These are phyloP conservation scores for Keiferia lycopersicella DNA, from an alignment of 2,888 invertebrate species.

Conservation along the genomic window DNA sequence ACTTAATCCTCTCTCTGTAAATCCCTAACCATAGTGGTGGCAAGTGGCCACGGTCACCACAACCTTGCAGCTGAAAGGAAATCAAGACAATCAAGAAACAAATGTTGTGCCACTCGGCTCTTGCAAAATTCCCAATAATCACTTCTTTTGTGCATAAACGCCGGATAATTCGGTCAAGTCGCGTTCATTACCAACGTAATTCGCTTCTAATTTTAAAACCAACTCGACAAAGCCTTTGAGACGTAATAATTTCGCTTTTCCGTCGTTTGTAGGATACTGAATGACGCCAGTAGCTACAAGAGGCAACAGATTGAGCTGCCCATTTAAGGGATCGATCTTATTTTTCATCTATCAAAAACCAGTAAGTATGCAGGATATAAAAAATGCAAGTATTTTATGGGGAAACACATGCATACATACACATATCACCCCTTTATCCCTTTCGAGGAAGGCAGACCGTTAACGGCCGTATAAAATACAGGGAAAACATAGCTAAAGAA, in stretches of 20 bases:
- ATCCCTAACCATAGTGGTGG: background rate
- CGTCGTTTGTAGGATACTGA: slow-evolving; percentile 12
- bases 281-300: too few species aligned
- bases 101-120: slow-evolving; percentile 8
- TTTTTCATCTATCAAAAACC: too few species aligned
- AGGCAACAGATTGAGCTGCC: too few species aligned
- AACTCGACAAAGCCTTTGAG: slow-evolving; percentile 7
- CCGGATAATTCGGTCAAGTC: slow-evolving; percentile 16
- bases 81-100: slow-evolving; percentile 14
- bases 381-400: too few species aligned
- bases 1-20: background rate
- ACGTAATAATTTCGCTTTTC: background rate
- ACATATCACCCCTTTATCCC: too few species aligned
- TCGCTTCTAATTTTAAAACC: background rate
- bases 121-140: slow-evolving; percentile 18
- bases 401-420: too few species aligned
- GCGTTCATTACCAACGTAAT: slow-evolving; percentile 6
- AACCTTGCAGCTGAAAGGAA: slow-evolving; percentile 15
- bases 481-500: too few species aligned
- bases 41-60: slow-evolving; percentile 11
- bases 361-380: too few species aligned
- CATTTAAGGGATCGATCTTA: too few species aligned
- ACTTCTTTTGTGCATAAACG: slow-evolving; percentile 16
- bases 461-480: too few species aligned
- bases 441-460: too few species aligned